phyloP scores from a whole-genome alignment of 2,797 vertebrate genomes.

The Synanceia verrucosa region DNA sequence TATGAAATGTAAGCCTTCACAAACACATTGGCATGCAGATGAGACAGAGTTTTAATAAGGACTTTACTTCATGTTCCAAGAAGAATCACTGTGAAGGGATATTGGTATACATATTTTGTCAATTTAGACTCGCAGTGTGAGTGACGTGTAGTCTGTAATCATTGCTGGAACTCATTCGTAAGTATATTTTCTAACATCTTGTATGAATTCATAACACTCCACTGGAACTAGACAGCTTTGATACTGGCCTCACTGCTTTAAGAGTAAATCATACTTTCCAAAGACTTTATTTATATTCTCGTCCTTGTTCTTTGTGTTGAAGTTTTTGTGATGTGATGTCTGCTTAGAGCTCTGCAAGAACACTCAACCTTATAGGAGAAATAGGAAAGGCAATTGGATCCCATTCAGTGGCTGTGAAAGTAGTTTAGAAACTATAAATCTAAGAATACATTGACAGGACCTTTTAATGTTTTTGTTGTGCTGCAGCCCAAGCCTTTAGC shows the following conservation, averaged over 20 bases:
- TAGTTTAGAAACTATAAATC: slow-evolving; percentile 44
- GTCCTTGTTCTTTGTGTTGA: slow-evolving; percentile 20
- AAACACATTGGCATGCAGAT: slow-evolving; percentile 68
- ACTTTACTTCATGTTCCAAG: slow-evolving; percentile 42
- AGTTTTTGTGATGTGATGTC: slow-evolving; percentile 18
- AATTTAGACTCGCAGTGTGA: neutral
- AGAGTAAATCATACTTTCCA: neutral
- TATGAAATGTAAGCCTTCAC: slow-evolving; percentile 64
- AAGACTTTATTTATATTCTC: neutral
- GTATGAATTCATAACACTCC: neutral
- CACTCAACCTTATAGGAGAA: slow-evolving; percentile 32
- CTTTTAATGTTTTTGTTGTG: slow-evolving; percentile 37
- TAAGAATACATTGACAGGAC: slow-evolving; percentile 9
- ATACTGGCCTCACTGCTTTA: neutral
- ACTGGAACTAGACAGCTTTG: neutral
- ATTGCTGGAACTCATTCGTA: neutral
- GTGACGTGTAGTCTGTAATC: neutral
- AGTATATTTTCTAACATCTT: neutral
- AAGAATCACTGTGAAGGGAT: neutral
- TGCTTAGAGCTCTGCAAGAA: slow-evolving; percentile 17
- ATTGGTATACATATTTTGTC: slow-evolving; percentile 17
- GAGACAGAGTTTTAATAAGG: slow-evolving; percentile 55
- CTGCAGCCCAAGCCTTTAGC: slow-evolving; percentile 19
- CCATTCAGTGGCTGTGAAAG: slow-evolving; percentile 27
- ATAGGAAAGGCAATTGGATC: slow-evolving; percentile 17